phyloP scores from a whole-genome alignment of 2,797 vertebrate genomes.

The Steatocranus sp. region DNA sequence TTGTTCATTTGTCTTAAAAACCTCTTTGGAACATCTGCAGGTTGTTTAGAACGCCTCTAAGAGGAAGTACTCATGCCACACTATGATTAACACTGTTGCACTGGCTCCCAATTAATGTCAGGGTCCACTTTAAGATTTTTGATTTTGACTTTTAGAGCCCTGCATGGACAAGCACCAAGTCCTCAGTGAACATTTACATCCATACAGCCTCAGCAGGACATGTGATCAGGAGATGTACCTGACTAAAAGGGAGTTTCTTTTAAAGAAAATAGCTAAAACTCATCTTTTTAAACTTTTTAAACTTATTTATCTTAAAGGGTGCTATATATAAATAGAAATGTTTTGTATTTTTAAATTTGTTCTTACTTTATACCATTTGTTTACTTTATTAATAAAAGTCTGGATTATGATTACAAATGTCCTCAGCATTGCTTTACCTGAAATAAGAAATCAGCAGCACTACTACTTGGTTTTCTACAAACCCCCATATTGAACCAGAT shows the following conservation, averaged over 20 bases:
- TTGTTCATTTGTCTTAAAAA: background rate
- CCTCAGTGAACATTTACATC: background rate
- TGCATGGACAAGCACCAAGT: background rate
- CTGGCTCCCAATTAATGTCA: background rate
- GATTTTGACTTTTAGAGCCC: background rate
- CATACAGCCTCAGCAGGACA: background rate
- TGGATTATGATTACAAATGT: background rate
- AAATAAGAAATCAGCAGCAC: background rate
- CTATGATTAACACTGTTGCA: background rate
- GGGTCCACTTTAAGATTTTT: background rate
- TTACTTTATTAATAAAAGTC: background rate
- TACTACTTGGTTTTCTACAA: background rate
- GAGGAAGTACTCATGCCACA: background rate
- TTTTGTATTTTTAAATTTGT: background rate
- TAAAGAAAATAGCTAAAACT: background rate
- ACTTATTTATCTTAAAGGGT: background rate
- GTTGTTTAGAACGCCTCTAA: fast-evolving
- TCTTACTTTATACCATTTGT: background rate
- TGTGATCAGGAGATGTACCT: background rate
- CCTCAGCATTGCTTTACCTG: background rate
- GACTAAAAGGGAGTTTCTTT: background rate
- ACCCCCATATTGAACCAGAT: background rate
- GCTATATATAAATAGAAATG: background rate
- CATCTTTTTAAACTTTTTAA: background rate
- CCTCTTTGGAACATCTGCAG: background rate